phyloP scores from a whole-genome alignment of 2,113 vertebrate species.

The Sapayoa aenigma region DNA sequence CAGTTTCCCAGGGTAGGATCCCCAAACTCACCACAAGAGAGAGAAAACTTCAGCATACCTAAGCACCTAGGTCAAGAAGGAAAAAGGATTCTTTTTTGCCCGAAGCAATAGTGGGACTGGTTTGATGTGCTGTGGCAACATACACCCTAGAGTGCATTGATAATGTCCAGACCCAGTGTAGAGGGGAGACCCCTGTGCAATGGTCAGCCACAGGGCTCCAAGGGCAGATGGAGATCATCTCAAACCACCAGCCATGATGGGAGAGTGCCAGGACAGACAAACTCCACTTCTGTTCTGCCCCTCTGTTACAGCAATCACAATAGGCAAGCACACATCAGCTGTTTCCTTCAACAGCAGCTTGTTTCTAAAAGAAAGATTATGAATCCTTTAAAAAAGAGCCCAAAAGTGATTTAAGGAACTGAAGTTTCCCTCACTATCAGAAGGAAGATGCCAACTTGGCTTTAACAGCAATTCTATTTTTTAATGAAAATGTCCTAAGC shows the following conservation, averaged over 20 bases:
- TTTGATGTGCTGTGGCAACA: neutral
- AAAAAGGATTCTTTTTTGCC: neutral
- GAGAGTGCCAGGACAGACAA: neutral
- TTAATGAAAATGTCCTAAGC: neutral
- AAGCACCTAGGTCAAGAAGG: neutral
- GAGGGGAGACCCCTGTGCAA: accelerated
- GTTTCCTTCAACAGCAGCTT: neutral
- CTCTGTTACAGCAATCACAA: neutral
- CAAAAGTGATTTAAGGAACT: neutral
- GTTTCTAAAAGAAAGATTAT: neutral
- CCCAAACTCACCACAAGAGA: neutral
- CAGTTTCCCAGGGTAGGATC: neutral
- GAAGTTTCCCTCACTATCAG: neutral
- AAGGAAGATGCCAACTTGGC: neutral
- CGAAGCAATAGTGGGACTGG: neutral
- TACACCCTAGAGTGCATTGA: accelerated
- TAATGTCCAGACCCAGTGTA: accelerated
- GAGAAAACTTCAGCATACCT: neutral
- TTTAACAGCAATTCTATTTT: neutral
- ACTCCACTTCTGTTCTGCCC: neutral
- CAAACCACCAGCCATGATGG: neutral
- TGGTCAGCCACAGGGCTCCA: neutral
- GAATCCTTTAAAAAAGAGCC: neutral
- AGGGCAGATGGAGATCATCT: neutral
- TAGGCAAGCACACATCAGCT: neutral